Evolutionary conservation across 2,797 vertebrate species (phyloP), one percentile per base, ranked within the genome.

Genomic region (Loris lydekkerianus): DNA sequence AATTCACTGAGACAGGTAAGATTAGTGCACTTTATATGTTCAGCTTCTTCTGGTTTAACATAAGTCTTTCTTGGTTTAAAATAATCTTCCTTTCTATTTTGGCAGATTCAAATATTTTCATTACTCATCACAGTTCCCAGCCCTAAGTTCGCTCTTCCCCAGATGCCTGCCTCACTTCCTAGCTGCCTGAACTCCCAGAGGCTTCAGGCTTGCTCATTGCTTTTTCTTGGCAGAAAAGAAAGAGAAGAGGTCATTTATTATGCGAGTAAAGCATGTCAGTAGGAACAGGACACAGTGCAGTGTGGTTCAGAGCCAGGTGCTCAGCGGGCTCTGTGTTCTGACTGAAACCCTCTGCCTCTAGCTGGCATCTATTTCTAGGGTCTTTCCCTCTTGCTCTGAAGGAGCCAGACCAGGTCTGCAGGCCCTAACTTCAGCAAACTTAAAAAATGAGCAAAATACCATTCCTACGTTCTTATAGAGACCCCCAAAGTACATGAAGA

Each of bases 141-240:
- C 69, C 82, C 72, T 25, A 17, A 70, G 15, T 2, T 88, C 70
- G 31, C 69, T 67, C 88, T 95, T 61, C 34, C 63, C 69, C 73
- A 85, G 81, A 15, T 58, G 63, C 49, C 63, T 43, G 70, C 56
- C 43, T 72, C 73, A 18, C 76, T 85, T 87, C 34, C 82, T 73
- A 46, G n/a, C 11, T 56, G 0, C 53, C 63, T 10, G 78, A 65
- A 80, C 81, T 92, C 78, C 77, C 69, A 23, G 72, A 90, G 82
- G 5, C 67, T 60, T 95, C 70, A 70, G 27, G 43, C n/a, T 94
- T 89, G 60, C 91, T 92, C 94, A 91, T 85, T 75, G 83, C 60
- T 89, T 82, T 91, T 82, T 61, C 86, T 91, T 86, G 80, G 96
- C 93, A 83, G 60, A 63, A 34, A 72, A 91, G 86, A 72, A 46